Base-by-base conservation (phyloP, 2,888 invertebrate species). In the Drosophila vallismaia region DNA sequence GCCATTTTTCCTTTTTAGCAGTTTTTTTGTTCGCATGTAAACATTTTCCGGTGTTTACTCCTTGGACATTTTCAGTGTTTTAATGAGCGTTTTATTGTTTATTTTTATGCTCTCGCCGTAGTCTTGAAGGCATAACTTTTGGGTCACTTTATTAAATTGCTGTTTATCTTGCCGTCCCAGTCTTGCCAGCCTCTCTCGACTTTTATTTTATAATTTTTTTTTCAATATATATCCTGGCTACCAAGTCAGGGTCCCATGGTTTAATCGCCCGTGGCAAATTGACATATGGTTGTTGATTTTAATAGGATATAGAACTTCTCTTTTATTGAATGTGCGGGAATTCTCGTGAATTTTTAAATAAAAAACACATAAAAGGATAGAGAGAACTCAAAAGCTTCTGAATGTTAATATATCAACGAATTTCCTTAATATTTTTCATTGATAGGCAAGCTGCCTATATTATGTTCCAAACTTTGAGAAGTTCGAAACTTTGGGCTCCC, bases 71-170 rank as follows among this genome's bases (percentile, higher is more conserved):
- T 60, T 67, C 67, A 71, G 60, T 59, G 45, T 69, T 79, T 82
- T 80, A 80, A 80, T 80, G 79, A 82, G 76, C 74, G 64, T 78
- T 74, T 78, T 77, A 49, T 74, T 86, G 77, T 83, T 80, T 71
- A 74, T 70, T 76, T 77, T 82, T 74, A 71, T 78, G 74, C 77
- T 71, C 55, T 31, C 14, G 48, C 42, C 62, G n/a, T 14, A 28
- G 42, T 29, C 66, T 62, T 49, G 56, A 48, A 58, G 53, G 29
- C 62, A 59, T 70, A 56, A 64, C 74, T 62, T 62, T 66, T 45
- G 71, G 64, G 59, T 60, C 74, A 59, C 77, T 66, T 75, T 85
- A 77, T 74, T 77, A 71, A 68, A 76, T 64, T 75, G 66, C 49
- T 83, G 69, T 86, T 88, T 86, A 55, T 88, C 57, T 79, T 76